Evolutionary conservation across 1,140 invertebrate species (phyloP), one percentile per base, ranked within the genome.

Genomic region (Zaprionus ghesquierei): DNA sequence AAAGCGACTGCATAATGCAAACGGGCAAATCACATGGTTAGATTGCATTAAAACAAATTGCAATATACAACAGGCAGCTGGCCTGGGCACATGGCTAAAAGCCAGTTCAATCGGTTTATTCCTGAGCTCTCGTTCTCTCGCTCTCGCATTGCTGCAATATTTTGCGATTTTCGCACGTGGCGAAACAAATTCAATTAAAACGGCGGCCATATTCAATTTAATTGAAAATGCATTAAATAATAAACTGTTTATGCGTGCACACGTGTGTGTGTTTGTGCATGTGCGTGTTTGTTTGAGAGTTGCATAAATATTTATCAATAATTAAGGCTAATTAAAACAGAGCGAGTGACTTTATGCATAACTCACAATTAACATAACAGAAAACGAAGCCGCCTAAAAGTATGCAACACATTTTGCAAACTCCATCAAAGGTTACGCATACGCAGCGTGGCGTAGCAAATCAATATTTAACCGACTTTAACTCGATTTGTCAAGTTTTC

Each of bases 1-100:
- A 46, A 22, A 12, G 41, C 9, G 18, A 10, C 18, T 46, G 41
- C 64, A 80, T 64, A 79, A 66, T 70, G 63, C 62, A 69, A 85
- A 85, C 56, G 59, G 23, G 54, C 44, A 59, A 68, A 79, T 87
- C 64, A 74, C 69, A 68, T 87, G 70, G 64, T 61, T 63, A 49
- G 58, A 62, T 58, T 13, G 69, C 44, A 80, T 85, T 77, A 77
- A 70, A 74, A 76, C 50, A 77, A 84, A 84, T 84, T 49, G 58
- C 55, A 51, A 51, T 33, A 50, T 51, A 61, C 53, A 54, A 56
- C 27, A 60, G 27, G 27, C 3, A 20, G 13, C 23, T 27, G 50
- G 31, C 5, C 2, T n/a, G 13, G 12, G 12, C 31, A 33, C 31
- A 33, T 33, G 35, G 35, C n/a, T 41, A 41, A 41, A 38, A 15